Evolutionary conservation across 2,113 vertebrate species (phyloP).

Genomic region (Melierax canorus): DNA sequence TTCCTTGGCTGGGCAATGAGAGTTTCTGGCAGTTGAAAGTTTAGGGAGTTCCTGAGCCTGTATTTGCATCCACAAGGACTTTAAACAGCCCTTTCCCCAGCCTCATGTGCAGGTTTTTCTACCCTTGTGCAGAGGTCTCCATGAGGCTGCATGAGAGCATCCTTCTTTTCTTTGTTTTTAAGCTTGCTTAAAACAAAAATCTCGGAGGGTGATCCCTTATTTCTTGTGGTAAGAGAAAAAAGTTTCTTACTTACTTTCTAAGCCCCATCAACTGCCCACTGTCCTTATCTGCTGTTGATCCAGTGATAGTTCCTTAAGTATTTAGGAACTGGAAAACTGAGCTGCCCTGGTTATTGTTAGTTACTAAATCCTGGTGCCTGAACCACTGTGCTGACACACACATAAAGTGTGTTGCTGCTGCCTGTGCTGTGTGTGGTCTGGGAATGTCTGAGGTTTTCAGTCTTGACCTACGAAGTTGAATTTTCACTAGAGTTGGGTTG

Average conservation of each 20-base stretch:
- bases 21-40: neutral
- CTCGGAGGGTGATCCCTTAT: accelerated
- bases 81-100: neutral
- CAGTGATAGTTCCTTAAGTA: neutral
- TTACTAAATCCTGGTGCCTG: neutral
- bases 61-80: neutral
- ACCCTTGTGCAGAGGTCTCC: neutral
- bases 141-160: neutral
- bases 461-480: neutral
- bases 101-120: accelerated
- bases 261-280: neutral
- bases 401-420: neutral
- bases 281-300: neutral
- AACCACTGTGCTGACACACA: neutral
- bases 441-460: neutral
- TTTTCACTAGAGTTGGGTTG: neutral
- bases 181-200: neutral
- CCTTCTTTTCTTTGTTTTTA: neutral
- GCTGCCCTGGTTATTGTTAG: neutral
- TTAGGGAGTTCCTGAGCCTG: neutral
- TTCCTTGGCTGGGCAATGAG: neutral
- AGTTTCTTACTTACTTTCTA: neutral
- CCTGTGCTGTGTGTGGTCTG: neutral
- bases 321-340: neutral
- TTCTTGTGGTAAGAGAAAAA: neutral